phyloP scores from a whole-genome alignment of 2,113 vertebrate species.

The Globicephala melas region DNA sequence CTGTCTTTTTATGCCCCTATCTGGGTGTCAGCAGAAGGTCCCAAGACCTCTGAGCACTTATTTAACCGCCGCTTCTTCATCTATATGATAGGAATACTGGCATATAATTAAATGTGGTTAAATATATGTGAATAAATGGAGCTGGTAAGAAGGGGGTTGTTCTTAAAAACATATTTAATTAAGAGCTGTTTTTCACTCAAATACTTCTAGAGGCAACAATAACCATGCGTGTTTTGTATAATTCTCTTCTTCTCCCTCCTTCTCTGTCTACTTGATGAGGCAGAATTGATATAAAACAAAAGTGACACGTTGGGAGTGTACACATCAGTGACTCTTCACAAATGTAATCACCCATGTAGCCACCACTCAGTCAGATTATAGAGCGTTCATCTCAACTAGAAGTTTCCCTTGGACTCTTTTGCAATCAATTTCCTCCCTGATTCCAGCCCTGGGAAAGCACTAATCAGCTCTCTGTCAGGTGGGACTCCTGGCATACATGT shows the following conservation, averaged over 20 bases:
- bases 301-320: no score
- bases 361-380: background rate
- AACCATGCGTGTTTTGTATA: background rate
- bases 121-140: background rate
- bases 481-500: no score
- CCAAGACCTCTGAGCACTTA: background rate
- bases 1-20: background rate
- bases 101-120: background rate
- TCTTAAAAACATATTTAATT: background rate
- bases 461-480: background rate
- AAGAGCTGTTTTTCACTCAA: background rate
- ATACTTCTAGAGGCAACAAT: background rate
- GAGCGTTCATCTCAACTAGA: background rate
- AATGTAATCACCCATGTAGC: background rate
- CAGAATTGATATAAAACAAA: background rate
- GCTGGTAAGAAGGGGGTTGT: background rate
- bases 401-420: background rate
- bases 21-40: background rate
- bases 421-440: background rate
- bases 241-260: background rate
- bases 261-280: background rate
- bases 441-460: background rate
- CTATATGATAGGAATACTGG: background rate
- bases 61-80: background rate
- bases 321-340: background rate